Evolutionary conservation across 2,888 invertebrate species (phyloP), one percentile per base, ranked within the genome.

Genomic region (Acleris holmiana): DNA sequence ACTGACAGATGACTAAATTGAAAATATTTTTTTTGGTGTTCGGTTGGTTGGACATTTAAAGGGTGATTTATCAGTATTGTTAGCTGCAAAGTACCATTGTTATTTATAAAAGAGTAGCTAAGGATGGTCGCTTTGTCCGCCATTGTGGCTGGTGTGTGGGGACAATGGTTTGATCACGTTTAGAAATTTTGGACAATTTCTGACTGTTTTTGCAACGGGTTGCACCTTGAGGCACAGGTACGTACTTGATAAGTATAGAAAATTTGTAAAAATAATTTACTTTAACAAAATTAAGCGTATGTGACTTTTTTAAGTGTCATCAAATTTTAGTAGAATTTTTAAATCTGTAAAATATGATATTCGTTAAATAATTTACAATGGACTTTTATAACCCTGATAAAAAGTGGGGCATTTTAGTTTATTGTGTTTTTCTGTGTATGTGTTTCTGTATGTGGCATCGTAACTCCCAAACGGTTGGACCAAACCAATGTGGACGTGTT

Each of bases 171-270:
- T 81, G 88, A 88, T 88, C 88, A 85, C 88, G 86, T 88, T 89
- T 85, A 84, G 85, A 86, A 79, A 86, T 82, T 91, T 91, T 90
- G 91, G 90, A 89, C 89, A 91, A 90, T 91, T 89, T 89, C 82
- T 79, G 82, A 74, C 76, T 71, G 83, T 90, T 91, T 91, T 91
- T 91, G 89, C 91, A 90, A 91, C 88, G 89, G 89, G 88, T 91
- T 91, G 90, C 91, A 92, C 91, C 91, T 91, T 92, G 89, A 75
- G 71, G 60, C 1, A 17, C 86, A 85, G 91, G 69, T 80, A 2
- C 71, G 89, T 66, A 88, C 66, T 64, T 41, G 40, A 25, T n/a
- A 17, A 44, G 2, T 25, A 25, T 25, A 7, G 25, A 25, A 1
- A 7, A 4, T 4, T 23, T 4, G 23, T 2, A 4, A 23, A 2